Base-by-base conservation (phyloP, 2,797 vertebrate species). In the Myotis findleyi region DNA sequence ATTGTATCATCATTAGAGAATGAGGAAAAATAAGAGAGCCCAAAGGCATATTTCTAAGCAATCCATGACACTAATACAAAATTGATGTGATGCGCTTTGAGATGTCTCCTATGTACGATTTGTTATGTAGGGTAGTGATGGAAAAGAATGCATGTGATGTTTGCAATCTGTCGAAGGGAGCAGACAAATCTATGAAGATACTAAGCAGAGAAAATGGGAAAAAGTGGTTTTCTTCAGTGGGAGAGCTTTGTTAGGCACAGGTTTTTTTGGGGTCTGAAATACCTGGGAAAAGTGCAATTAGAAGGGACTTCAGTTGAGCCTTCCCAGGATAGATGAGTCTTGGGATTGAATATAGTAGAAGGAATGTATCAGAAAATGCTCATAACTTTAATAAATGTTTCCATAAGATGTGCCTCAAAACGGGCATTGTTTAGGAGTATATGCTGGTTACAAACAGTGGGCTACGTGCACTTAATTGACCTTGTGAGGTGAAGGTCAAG, bases 1-100 rank as follows among this genome's bases (percentile, higher is more conserved):
- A 14, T 96, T 90, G 53, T 82, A 76, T 95, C 96, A 92, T 91
- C 86, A 47, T 69, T 92, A 92, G 79, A 91, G 90, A 97, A 97
- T 92, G 93, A 68, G 38, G 93, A 82, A 92, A 87, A 71, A 68
- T 38, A 80, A 75, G 30, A 96, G 68, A 81, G 12, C 36, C 62
- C 64, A 36, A 79, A 77, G 38, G 38, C 75, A 66, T 91, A 75
- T 91, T 59, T 87, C 80, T 91, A 95, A 91, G 33, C 41, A 44
- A 81, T 80, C 44, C 62, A 66, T 62, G 87, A 93, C 72, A 89
- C 51, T 66, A 30, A 82, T 51, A 64, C 55, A 83, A 95, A 95
- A 92, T 76, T 59, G 85, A 79, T 64, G 55, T 51, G 53, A 25
- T 71, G 4, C 84, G 30, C 38, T 59, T 82, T 53, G 75, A 47